Conservation (phyloP, 2,797 vertebrate species). For the Gallinago nigripennis region DNA sequence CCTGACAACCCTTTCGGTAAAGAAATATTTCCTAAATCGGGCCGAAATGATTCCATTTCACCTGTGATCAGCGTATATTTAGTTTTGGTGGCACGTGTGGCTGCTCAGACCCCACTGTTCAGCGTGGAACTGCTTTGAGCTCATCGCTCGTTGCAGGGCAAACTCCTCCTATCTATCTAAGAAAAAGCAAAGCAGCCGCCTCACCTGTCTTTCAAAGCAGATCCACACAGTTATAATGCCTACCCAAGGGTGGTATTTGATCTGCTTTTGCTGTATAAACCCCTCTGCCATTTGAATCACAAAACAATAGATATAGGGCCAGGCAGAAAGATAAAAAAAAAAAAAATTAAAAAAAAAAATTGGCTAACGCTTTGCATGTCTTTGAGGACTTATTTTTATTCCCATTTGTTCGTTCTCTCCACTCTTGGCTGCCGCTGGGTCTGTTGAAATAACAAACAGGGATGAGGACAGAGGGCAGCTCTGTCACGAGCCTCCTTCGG, state of each 20-base stretch:
- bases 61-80: neutral
- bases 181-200: neutral
- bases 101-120: neutral
- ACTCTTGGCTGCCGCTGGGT: conserved; percentile 9
- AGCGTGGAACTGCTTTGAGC: neutral
- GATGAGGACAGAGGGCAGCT: conserved; percentile 35
- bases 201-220: neutral
- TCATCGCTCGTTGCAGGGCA: neutral
- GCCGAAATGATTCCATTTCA: neutral
- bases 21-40: no score
- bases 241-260: neutral
- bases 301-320: neutral
- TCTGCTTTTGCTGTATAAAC: neutral
- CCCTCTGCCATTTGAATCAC: neutral
- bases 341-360: neutral
- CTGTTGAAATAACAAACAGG: conserved; percentile 55
- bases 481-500: neutral
- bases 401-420: neutral
- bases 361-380: neutral
- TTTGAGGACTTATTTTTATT: conserved; percentile 43
- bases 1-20: no score
- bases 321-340: neutral
- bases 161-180: neutral
- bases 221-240: neutral
- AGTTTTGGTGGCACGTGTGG: neutral